phyloP scores from a whole-genome alignment of 2,797 vertebrate genomes.

The Eremophila alpestris region DNA sequence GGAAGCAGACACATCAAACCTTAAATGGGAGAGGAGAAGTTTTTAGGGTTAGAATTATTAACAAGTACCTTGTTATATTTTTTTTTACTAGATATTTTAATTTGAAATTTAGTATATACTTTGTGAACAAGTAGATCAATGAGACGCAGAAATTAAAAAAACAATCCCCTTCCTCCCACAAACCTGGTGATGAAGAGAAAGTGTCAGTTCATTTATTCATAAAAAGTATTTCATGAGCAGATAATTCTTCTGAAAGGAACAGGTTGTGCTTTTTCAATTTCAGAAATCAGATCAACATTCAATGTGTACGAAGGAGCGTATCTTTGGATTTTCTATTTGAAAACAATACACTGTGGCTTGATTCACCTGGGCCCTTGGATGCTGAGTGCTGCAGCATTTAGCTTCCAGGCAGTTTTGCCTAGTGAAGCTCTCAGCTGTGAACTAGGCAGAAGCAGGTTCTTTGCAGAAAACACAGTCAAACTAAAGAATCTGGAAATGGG shows the following conservation, averaged over 20 bases:
- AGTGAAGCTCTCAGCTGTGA: background rate
- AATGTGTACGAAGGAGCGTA: rapidly evolving
- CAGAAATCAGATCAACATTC: background rate
- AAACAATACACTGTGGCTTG: background rate
- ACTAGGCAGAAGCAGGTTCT: background rate
- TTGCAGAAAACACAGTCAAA: background rate
- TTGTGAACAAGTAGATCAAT: background rate
- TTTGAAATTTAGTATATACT: background rate
- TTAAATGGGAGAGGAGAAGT: background rate
- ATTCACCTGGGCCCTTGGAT: background rate
- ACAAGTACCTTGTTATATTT: background rate
- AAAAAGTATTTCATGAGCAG: background rate
- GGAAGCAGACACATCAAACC: background rate
- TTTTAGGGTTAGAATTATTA: background rate
- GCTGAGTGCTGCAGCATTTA: background rate
- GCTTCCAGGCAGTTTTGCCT: background rate
- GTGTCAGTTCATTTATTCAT: background rate
- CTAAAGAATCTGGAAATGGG: background rate
- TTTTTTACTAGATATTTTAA: background rate
- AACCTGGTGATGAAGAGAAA: background rate
- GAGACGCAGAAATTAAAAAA: background rate
- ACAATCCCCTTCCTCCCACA: background rate
- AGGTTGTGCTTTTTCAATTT: background rate
- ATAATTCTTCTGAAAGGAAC: background rate
- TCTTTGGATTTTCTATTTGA: background rate